Percentiles rank a stretch among this genome's conserved stretches.
phyloP scores from a whole-genome alignment of 1,140 invertebrate genomes.

The Caerostris extrusa region DNA sequence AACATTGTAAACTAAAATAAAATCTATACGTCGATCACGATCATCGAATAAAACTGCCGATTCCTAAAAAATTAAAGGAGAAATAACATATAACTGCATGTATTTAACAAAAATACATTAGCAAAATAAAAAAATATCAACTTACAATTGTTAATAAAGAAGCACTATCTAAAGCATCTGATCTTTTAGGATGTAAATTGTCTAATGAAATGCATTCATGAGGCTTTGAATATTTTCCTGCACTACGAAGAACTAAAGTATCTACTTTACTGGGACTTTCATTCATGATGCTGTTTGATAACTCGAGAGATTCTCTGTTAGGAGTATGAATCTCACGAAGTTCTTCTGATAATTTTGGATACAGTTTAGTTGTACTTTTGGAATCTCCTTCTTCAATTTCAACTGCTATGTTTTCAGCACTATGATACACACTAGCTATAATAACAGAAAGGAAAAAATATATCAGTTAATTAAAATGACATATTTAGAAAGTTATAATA shows the following conservation, averaged over 20 bases:
- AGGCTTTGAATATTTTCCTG: slow-evolving; percentile 57
- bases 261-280: slow-evolving; percentile 20
- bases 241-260: slow-evolving; percentile 60
- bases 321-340: not conserved
- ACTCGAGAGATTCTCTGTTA: not conserved
- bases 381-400: not conserved
- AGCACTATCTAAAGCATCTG: slow-evolving; percentile 30
- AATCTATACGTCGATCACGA: slow-evolving; percentile 81
- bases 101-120: not conserved
- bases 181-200: not conserved
- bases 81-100: not conserved
- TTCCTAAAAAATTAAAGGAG: slow-evolving; percentile 51
- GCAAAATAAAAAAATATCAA: not conserved
- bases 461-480: not conserved
- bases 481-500: not conserved
- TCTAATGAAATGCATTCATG: slow-evolving; percentile 57
- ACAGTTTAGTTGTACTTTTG: slow-evolving; percentile 33
- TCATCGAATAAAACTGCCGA: slow-evolving; percentile 79
- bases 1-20: slow-evolving; percentile 89
- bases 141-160: slow-evolving; percentile 63
- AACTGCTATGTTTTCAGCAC: slow-evolving; percentile 49
- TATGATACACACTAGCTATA: slow-evolving; percentile 59
- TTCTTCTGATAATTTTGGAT: not conserved
- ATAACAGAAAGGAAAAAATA: not conserved
- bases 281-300: not conserved